Conservation (phyloP, 2,113 vertebrate genomes). For the Lamprotornis superbus region DNA sequence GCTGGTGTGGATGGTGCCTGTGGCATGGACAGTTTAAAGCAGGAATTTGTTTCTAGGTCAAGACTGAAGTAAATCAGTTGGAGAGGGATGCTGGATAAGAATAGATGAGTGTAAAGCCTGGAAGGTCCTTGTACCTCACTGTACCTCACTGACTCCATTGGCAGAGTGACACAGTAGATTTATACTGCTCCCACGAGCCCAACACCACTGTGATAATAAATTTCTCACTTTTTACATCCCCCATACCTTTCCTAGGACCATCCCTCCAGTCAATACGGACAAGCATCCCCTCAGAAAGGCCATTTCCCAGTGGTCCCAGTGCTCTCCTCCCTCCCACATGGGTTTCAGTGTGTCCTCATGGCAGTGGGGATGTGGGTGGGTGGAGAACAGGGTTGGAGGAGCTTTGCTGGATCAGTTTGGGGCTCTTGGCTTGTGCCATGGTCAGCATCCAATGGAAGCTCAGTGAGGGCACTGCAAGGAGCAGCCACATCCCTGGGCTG, state of each 20-base stretch:
- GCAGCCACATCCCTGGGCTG: accelerated
- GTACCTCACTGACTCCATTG: accelerated
- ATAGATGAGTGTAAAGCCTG: neutral
- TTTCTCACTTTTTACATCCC: neutral
- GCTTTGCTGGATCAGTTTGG: neutral
- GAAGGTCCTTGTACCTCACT: neutral
- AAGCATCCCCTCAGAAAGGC: neutral
- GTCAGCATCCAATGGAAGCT: neutral
- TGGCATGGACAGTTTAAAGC: accelerated
- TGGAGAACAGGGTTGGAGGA: neutral
- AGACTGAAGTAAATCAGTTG: neutral
- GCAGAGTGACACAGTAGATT: neutral
- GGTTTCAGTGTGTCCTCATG: accelerated
- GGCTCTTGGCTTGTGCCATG: neutral
- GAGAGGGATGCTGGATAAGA: neutral
- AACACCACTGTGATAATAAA: neutral
- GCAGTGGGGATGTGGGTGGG: accelerated
- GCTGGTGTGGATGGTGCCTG: neutral
- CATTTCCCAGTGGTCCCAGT: neutral
- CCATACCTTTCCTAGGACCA: neutral
- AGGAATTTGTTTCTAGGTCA: neutral
- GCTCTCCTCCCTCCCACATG: accelerated
- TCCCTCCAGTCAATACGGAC: neutral
- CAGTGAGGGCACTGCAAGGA: accelerated
- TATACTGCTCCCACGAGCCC: neutral